These are phyloP conservation scores for Rhynchonycteris naso DNA, from an alignment of 2,797 vertebrate species.

Conservation along the genomic window DNA sequence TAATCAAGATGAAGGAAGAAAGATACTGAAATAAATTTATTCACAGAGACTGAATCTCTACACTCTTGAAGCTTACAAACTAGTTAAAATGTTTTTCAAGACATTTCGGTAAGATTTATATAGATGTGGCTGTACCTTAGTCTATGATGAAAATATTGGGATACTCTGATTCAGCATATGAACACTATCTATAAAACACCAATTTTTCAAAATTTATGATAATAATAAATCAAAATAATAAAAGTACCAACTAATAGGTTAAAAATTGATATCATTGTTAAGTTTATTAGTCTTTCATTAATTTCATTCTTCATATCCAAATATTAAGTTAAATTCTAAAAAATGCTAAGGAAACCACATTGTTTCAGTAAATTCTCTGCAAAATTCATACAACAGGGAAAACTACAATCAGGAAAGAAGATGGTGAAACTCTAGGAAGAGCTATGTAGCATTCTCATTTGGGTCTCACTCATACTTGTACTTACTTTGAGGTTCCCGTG, in stretches of 20 bases:
- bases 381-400: not conserved
- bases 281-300: not conserved
- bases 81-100: constrained; percentile 4
- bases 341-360: not conserved
- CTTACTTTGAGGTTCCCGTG: constrained; percentile 91
- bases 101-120: not conserved
- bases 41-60: not conserved
- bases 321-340: not conserved
- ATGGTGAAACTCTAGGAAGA: not conserved
- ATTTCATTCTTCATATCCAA: constrained; percentile 15
- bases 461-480: not conserved
- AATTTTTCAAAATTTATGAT: not conserved
- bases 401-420: not conserved
- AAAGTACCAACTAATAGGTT: not conserved
- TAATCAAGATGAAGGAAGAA: not conserved
- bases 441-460: not conserved
- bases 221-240: not conserved
- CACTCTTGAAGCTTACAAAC: not conserved
- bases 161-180: not conserved
- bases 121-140: not conserved
- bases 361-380: not conserved
- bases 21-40: not conserved
- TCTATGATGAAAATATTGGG: not conserved
- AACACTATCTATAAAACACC: not conserved
- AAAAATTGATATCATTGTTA: not conserved